A percentile compares a stretch with the other conserved stretches of the same genome.
These are phyloP conservation scores for Hoplostethus atlanticus DNA, from an alignment of 2,797 vertebrate species.

Conservation along the genomic window DNA sequence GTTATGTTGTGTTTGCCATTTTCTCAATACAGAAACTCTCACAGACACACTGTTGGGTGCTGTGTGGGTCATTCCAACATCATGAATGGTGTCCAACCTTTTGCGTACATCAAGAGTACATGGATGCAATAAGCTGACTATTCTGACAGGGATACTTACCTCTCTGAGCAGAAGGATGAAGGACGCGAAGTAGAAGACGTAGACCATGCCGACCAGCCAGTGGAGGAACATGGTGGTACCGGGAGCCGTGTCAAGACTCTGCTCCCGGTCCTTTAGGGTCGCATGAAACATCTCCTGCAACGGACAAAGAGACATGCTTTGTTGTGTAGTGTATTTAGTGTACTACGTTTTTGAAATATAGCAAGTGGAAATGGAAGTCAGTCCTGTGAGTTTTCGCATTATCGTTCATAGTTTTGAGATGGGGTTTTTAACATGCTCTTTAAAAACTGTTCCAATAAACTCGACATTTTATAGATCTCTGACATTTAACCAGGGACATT, in stretches of 20 bases:
- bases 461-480: too few relatives aligned
- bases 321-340: neutral
- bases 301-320: neutral
- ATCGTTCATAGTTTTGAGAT: too few relatives aligned
- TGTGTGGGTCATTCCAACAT: neutral
- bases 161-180: constrained; percentile 96
- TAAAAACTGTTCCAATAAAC: too few relatives aligned
- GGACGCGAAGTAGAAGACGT: constrained; percentile 98
- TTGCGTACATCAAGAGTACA: too few relatives aligned
- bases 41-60: too few relatives aligned
- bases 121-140: neutral
- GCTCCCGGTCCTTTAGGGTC: constrained; percentile 92
- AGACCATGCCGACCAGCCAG: constrained; percentile 98
- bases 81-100: too few relatives aligned
- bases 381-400: neutral
- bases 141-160: constrained; percentile 72
- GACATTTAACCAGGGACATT: too few relatives aligned
- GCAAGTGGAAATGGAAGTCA: neutral
- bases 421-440: too few relatives aligned
- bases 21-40: too few relatives aligned
- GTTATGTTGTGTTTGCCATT: too few relatives aligned
- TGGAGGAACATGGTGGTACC: constrained; percentile 98
- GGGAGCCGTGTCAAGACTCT: constrained; percentile 95
- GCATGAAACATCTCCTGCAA: constrained; percentile 97
- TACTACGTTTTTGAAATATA: too few relatives aligned